Evolutionary conservation across 2,888 invertebrate species (phyloP), one percentile per base, ranked within the genome.

Genomic region (Myopa tessellatipennis): DNA sequence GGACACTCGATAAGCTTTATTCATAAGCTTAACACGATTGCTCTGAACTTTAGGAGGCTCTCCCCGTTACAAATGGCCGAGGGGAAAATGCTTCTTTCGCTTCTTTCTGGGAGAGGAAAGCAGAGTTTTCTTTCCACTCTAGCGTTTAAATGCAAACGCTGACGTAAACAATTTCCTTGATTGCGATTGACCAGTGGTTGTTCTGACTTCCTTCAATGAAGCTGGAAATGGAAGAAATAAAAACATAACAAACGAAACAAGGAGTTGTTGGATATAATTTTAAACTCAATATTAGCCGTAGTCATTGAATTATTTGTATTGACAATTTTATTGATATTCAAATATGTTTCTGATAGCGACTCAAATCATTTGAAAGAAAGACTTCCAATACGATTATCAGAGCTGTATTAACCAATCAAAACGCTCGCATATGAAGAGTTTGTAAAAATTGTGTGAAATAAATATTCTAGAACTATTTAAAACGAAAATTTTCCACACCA

Each of bases 141-240:
- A 58, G 26, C 16, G 52, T 73, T 73, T 77, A 73, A 14, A 68
- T 60, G 12, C 38, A 58, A 60, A 73, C 40, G n/a, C 68, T 68
- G 69, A 58, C 61, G 34, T n/a, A 73, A 36, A 77, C 58, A 26
- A 52, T 16, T 45, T 40, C 68, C 26, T 73, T 68, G 45, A 73
- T 50, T 52, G 38, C 65, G 60, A 18, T 40, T 10, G 65, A 52
- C 65, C 74, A 65, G 65, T 55, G 7, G 73, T 26, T 65, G 12
- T 52, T 52, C 38, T 60, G 71, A 38, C 55, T 38, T 71, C 65
- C 74, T 34, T 58, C 16, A 50, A 50, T 50, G 36, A 65, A 74
- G n/a, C 74, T 74, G 55, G 26, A 14, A 74, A 36, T 10, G 10
- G 50, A 18, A 18, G 4, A 61, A 18, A 40, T 6, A 12, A 14